Conservation (phyloP, 2,888 invertebrate species). For the Caenorhabditis angaria region DNA sequence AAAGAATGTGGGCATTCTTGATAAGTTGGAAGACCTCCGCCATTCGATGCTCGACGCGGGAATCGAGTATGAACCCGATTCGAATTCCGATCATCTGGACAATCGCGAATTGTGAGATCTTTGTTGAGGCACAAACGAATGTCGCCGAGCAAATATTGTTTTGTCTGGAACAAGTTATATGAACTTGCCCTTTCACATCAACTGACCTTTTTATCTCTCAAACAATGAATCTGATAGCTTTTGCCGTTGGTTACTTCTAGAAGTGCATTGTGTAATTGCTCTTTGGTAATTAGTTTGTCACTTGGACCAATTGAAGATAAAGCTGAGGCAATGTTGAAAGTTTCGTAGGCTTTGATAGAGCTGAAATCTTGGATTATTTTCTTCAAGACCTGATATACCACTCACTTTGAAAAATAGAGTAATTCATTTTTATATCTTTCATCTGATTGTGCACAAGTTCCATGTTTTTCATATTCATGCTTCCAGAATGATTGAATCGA, state of each 20-base stretch:
- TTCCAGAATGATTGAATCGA: conserved; percentile 51
- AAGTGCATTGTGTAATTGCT: conserved; percentile 18
- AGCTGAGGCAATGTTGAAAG: conserved; percentile 14
- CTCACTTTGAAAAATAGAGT: conserved; percentile 48
- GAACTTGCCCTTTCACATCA: neutral
- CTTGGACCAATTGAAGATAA: conserved; percentile 29
- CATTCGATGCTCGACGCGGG: neutral
- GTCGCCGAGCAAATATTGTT: conserved; percentile 41
- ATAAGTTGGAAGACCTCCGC: neutral
- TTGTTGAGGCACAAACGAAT: conserved; percentile 43
- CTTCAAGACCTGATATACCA: neutral
- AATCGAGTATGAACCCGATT: conserved; percentile 16
- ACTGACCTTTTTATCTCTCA: conserved; percentile 49
- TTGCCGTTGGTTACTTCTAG: conserved; percentile 21
- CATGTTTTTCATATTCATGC: conserved; percentile 61
- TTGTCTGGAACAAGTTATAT: conserved; percentile 21
- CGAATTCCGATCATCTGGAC: conserved; percentile 24
- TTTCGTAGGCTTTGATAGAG: conserved; percentile 20
- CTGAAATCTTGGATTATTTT: conserved; percentile 11
- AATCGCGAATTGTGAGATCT: conserved; percentile 34
- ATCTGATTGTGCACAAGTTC: conserved; percentile 53
- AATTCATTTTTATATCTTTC: conserved; percentile 40
- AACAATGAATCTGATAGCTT: conserved; percentile 45
- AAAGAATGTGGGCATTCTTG: neutral
- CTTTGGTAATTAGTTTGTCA: conserved; percentile 14